Evolutionary conservation across 2,888 invertebrate species (phyloP), one percentile per base, ranked within the genome.

Genomic region (Agonopterix subpropinquella): DNA sequence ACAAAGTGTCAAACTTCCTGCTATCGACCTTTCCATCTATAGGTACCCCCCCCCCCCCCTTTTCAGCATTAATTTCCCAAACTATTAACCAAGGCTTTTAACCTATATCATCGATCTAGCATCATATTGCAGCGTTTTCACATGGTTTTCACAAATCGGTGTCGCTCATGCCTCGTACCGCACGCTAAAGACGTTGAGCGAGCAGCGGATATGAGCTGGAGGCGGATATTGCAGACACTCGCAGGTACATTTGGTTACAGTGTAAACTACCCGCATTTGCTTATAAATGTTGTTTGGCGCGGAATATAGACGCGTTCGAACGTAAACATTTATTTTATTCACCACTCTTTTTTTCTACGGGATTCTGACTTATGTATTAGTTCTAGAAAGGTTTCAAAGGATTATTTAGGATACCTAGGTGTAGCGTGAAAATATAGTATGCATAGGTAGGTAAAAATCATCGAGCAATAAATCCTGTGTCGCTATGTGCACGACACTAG

Each of bases 161-260:
- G 2, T n/a, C 58, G 53, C 64, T 64, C 44, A 18, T 56, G 35
- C 15, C 42, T 44, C 37, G 28, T 7, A 36, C 56, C 59, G 52
- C 43, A 28, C 54, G 46, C 55, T 64, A 67, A 76, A 75, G 76
- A 68, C 70, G 67, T 59, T 58, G 68, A 67, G 73, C 67, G 72
- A 71, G 65, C 65, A 70, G 72, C 82, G 82, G 82, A 82, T 82
- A 82, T 82, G 80, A 82, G 81, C 68, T 70, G 64, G 70, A 54
- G 67, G 71, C 82, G 83, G 80, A 82, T 81, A 82, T 82, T 83
- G 79, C 79, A 72, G 73, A 70, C 77, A 77, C 73, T 76, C 56
- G 61, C 81, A 81, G 82, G 80, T 83, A 80, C 80, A 73, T 69
- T 75, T 67, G 69, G 70, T 67, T 67, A 69, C 73, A 75, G 68